Conservation (phyloP, 1,140 invertebrate species). For the Spodoptera frugiperda region DNA sequence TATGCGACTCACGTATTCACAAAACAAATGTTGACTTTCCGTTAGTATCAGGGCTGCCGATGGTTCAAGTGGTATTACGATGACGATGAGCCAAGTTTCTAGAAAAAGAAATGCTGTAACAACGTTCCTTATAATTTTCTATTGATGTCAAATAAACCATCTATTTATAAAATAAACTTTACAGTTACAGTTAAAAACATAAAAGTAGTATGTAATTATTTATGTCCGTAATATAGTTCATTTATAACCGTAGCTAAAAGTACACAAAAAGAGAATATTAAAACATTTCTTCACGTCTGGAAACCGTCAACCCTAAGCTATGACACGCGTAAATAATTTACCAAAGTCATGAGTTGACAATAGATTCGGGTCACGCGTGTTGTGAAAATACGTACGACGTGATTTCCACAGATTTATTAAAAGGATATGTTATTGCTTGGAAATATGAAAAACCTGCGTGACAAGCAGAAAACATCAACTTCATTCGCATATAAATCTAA, state of each 20-base stretch:
- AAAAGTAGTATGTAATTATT: no score
- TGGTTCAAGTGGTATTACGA: background rate
- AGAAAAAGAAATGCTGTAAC: no score
- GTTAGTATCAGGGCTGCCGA: slow-evolving; percentile 16
- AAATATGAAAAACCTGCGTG: background rate
- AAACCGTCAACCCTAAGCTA: slow-evolving; percentile 8
- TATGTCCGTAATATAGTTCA: no score
- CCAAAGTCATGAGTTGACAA: slow-evolving; percentile 37
- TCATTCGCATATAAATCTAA: background rate
- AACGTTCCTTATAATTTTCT: no score
- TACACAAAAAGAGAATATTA: no score
- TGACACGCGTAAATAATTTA: slow-evolving; percentile 22
- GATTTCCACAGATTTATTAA: slow-evolving; percentile 19
- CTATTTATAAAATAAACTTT: no score
- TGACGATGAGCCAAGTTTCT: no score
- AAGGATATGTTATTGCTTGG: slow-evolving; percentile 12
- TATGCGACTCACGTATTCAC: slow-evolving; percentile 18
- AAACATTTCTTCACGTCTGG: no score
- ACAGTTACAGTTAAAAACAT: no score
- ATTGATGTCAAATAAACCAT: no score
- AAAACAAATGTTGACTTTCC: slow-evolving; percentile 34
- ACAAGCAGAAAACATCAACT: no score
- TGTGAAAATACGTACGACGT: slow-evolving; percentile 22
- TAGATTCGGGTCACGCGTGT: slow-evolving; percentile 32
- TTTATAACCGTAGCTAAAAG: no score